Evolutionary conservation across 2,888 invertebrate genomes (phyloP).

Genomic region (Ochropacha duplaris): DNA sequence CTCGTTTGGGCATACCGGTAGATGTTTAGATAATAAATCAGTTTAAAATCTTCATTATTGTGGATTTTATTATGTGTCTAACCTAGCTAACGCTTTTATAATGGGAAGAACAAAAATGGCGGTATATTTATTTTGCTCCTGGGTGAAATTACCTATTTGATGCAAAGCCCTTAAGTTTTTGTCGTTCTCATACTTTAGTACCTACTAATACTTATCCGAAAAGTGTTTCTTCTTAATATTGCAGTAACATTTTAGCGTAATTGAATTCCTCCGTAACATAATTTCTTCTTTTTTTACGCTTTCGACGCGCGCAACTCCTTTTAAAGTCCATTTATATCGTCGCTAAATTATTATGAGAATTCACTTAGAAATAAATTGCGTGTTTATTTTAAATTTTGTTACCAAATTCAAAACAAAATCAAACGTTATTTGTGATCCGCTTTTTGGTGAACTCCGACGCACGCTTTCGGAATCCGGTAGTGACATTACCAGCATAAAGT

Average conservation of each 20-base stretch:
- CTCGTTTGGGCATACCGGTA: constrained; percentile 27
- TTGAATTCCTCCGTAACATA: not conserved
- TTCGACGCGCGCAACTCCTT: not conserved
- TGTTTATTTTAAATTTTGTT: constrained; percentile 8
- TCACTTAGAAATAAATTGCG: not conserved
- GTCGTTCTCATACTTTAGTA: not conserved
- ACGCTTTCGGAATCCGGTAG: constrained; percentile 74
- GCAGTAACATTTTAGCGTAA: not conserved
- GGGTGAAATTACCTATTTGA: not conserved
- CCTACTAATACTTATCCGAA: not conserved
- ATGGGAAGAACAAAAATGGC: too few species aligned
- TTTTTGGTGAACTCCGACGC: constrained; percentile 26
- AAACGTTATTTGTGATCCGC: constrained; percentile 3
- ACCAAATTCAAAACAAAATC: constrained; percentile 10
- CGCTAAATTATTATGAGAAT: not conserved
- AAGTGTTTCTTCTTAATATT: not conserved
- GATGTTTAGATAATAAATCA: constrained; percentile 11
- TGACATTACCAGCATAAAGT: constrained; percentile 44
- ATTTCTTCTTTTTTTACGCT: not conserved
- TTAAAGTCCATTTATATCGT: not conserved
- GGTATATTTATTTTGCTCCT: not conserved
- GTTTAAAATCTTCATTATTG: not conserved
- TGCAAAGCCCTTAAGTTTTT: not conserved
- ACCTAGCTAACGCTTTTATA: too few species aligned
- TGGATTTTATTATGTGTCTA: not conserved